Evolutionary conservation across 2,888 invertebrate species (phyloP), one percentile per base, ranked within the genome.

Genomic region (Desoria tigrina): DNA sequence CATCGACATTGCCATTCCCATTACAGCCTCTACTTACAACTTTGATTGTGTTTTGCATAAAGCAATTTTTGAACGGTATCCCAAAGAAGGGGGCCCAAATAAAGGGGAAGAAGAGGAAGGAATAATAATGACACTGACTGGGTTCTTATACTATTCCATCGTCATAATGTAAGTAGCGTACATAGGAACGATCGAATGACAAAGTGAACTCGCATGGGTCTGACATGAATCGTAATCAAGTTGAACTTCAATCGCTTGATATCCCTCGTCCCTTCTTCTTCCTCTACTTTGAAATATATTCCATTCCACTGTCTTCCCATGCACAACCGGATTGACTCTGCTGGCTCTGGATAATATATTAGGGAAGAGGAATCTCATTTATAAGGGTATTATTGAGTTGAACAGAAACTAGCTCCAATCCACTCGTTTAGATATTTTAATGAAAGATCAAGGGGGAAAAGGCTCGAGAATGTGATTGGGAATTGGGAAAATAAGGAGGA

Each of bases 221-320:
- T 69, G 69, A 65, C 66, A 66, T 61, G 69, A 69, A 69, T 69
- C 39, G 49, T 66, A 69, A 69, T 69, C 64, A 64, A 61, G 28
- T 32, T 28, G 32, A 55, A 61, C 53, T 61, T 61, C 61, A 61
- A 61, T 61, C 61, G 53, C 16, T 3, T 51, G 23, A 51, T 51
- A 51, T 51, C 26, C 51, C 24, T 51, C 24, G 9, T 18, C 18
- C 49, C 14, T 49, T 7, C 49, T 49, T 7, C 14, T 49, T 16
- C 11, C 6, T 45, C 21, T 45, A 16, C n/a, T 45, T 45, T 21
- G 18, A 45, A 21, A 18, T 23, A 32, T 21, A 59, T 28, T 50
- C 18, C 9, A 37, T 14, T 56, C 56, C 56, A 45, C 18, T 9
- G 16, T 9, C 21, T 45, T 45, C 45, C 6, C 4, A 18, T 32